Evolutionary conservation across 2,888 invertebrate genomes (phyloP).

Genomic region (Panzeria rudis): DNA sequence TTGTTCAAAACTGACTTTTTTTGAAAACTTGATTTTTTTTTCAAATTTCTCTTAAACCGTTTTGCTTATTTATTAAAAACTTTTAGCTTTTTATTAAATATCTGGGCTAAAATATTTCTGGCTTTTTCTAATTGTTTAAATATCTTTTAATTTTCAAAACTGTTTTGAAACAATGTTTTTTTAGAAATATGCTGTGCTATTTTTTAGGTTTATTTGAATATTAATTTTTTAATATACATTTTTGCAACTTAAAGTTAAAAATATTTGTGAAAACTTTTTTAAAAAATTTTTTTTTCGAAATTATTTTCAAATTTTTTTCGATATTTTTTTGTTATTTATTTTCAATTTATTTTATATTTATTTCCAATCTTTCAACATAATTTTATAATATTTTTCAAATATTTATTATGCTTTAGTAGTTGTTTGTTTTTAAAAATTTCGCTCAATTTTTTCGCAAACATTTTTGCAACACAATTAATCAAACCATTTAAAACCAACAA

Average conservation of each 20-base stretch:
- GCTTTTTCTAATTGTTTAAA: too few relatives aligned
- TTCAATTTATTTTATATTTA: neutral
- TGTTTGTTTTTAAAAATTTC: constrained; percentile 65
- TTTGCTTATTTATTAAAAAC: too few relatives aligned
- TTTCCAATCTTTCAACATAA: constrained; percentile 12
- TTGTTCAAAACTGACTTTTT: too few relatives aligned
- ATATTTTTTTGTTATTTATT: neutral
- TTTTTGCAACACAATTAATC: constrained; percentile 72
- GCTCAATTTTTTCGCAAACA: constrained; percentile 65
- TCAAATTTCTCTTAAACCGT: too few relatives aligned
- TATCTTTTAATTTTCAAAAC: too few relatives aligned
- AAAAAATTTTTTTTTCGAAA: neutral
- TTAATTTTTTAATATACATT: neutral
- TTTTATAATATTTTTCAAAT: constrained; percentile 60
- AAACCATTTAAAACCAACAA: constrained; percentile 62
- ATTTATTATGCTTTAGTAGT: constrained; percentile 61
- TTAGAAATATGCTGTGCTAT: neutral
- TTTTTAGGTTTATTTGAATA: neutral
- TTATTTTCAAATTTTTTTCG: neutral
- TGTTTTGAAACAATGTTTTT: too few relatives aligned
- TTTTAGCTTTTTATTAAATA: too few relatives aligned
- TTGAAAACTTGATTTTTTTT: too few relatives aligned
- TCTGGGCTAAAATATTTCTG: too few relatives aligned
- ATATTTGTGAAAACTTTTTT: too few relatives aligned
- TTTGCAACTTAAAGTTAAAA: too few relatives aligned